phyloP scores from a whole-genome alignment of 2,113 vertebrate species.

The Myiopsitta monachus region DNA sequence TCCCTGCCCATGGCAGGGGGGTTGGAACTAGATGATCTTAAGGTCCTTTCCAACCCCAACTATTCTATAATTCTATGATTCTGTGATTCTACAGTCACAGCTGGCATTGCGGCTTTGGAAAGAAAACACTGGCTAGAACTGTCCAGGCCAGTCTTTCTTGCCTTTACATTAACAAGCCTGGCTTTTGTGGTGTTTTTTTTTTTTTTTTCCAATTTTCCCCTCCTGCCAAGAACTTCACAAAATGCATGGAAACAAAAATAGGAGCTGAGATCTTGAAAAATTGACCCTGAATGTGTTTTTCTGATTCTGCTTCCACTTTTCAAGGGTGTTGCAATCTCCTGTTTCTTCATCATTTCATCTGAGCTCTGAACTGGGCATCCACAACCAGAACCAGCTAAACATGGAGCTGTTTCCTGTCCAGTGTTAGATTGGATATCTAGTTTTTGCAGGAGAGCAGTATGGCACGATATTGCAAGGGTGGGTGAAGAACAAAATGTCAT shows the following conservation, averaged over 20 bases:
- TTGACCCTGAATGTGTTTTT: not conserved
- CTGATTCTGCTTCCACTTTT: not conserved
- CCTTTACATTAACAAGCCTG: not conserved
- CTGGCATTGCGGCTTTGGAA: not conserved
- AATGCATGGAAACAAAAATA: not conserved
- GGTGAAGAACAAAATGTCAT: not conserved
- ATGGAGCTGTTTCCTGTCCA: not conserved
- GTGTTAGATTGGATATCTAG: not conserved
- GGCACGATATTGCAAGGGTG: not conserved
- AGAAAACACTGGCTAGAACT: not conserved
- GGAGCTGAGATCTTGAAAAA: not conserved
- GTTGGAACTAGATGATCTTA: no score
- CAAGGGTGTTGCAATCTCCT: not conserved
- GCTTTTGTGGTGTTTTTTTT: not conserved
- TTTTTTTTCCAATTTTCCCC: no score
- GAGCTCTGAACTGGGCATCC: not conserved
- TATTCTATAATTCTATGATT: no score
- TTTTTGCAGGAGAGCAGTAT: conserved; percentile 12
- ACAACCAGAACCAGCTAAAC: not conserved
- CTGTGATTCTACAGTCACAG: not conserved
- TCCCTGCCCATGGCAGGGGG: no score
- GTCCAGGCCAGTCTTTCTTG: not conserved
- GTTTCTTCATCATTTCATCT: not conserved
- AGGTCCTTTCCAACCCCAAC: no score
- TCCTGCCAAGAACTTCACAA: not conserved